Base-by-base conservation (phyloP, 2,113 vertebrate species). In the Steatornis caripensis region DNA sequence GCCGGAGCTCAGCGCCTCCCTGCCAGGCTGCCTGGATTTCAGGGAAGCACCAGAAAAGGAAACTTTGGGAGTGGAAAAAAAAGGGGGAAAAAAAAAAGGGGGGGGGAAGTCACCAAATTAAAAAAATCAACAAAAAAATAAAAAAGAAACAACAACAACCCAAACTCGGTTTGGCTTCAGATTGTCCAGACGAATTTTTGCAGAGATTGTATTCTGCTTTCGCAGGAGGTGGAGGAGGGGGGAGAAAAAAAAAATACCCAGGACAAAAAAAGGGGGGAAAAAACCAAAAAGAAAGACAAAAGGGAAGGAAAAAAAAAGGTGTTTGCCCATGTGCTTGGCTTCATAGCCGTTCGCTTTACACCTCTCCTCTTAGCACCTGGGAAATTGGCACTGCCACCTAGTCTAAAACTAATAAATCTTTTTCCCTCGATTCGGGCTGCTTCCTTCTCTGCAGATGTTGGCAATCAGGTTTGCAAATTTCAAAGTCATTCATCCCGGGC, bases 341-440 rank as follows among this genome's bases (percentile, higher is more conserved):
- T 95, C 96, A 39, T 21, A 91, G 92, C 87, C 11, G 0, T 86
- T 80, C 58, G 21, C 71, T 96, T 97, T 96, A 95, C 97, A 96
- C 96, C 93, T 96, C 93, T 96, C 58, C 85, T 94, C 93, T 89
- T 87, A 53, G 96, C 96, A 97, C 96, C 96, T 97, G 97, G 96
- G 94, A 98, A 98, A 97, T 96, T 97, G 97, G 96, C 94, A 94
- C 81, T 94, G 96, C 96, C 96, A 96, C 89, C 96, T 91, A 84
- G 92, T 81, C 84, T 88, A 89, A 95, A 96, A 66, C 93, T 87
- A 96, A 98, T 97, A 98, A 97, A 97, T 98, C 97, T 97, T 93
- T 86, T 90, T 57, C 87, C 78, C 97, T 93, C 82, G 75, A 85
- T 93, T 77, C n/a, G 45, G 36, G 55, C 95, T 41, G 79, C 88